Percentiles rank a stretch among this genome's conserved stretches.
Evolutionary conservation across 2,888 invertebrate genomes (phyloP).

Genomic region (Diarsia mendica): DNA sequence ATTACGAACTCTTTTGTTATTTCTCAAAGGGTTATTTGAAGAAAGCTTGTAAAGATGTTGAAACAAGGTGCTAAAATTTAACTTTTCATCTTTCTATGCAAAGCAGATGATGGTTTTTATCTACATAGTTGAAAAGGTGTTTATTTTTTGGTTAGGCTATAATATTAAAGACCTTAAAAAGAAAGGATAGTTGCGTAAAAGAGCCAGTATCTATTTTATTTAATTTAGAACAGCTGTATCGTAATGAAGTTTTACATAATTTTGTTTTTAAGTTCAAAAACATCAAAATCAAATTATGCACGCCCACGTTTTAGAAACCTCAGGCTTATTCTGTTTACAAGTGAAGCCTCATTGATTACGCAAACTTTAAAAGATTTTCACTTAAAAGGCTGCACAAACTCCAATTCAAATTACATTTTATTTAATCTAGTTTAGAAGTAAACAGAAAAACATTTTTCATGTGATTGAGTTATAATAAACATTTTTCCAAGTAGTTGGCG

Average conservation of each 20-base stretch:
- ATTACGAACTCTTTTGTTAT: too few species aligned
- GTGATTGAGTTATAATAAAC: constrained; percentile 34
- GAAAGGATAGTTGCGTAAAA: neutral
- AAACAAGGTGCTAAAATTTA: neutral
- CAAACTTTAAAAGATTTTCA: constrained; percentile 25
- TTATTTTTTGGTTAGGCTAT: neutral
- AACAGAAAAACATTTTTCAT: neutral
- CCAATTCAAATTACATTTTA: constrained; percentile 37
- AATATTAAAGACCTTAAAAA: neutral
- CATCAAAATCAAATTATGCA: constrained; percentile 48
- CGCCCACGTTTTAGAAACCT: constrained; percentile 59
- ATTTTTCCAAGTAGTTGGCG: constrained; percentile 27
- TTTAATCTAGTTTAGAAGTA: neutral
- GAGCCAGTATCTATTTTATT: too few species aligned
- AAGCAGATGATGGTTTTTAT: neutral
- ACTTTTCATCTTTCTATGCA: neutral
- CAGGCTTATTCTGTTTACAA: constrained; percentile 46
- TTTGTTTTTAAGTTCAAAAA: constrained; percentile 22
- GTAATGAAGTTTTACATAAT: constrained; percentile 11
- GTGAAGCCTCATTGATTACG: constrained; percentile 28
- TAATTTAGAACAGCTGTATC: neutral
- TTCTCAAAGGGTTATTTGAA: neutral
- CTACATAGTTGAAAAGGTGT: neutral
- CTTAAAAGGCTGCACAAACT: constrained; percentile 26
- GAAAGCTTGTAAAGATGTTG: neutral